phyloP scores from a whole-genome alignment of 2,797 vertebrate species.

The Notolabrus celidotus region DNA sequence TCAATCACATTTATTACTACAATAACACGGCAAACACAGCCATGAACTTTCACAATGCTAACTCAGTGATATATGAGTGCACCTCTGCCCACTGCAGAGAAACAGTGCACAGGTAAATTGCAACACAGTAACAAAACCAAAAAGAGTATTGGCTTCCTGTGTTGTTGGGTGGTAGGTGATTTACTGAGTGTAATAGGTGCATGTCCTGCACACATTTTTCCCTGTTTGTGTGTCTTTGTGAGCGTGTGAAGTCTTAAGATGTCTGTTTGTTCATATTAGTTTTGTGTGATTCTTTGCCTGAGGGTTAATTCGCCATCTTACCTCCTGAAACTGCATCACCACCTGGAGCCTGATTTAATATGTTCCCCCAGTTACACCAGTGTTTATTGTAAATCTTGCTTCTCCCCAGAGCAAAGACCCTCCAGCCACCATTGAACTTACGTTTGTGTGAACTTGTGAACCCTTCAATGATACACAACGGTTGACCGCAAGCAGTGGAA shows the following conservation, averaged over 20 bases:
- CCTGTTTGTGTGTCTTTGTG: conserved; percentile 9
- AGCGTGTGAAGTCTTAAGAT: conserved; percentile 1
- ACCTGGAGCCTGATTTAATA: conserved; percentile 66
- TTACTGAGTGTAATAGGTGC: conserved; percentile 40
- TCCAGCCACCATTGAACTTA: conserved; percentile 48
- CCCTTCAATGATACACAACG: conserved; percentile 46
- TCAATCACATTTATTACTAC: conserved; percentile 72
- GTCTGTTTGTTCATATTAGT: conserved; percentile 29
- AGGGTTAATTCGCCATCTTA: conserved; percentile 49
- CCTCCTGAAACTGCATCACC: conserved; percentile 40
- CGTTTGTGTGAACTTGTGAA: conserved; percentile 73
- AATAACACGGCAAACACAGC: conserved; percentile 62
- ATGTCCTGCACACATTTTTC: conserved; percentile 19
- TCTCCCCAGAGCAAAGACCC: conserved; percentile 44
- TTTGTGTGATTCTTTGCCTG: conserved; percentile 19
- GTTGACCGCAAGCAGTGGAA: conserved; percentile 21
- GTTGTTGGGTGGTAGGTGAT: conserved; percentile 31
- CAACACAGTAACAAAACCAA: conserved; percentile 7
- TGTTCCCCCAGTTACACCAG: conserved; percentile 43
- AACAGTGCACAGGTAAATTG: conserved; percentile 28
- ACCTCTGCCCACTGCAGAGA: conserved; percentile 15
- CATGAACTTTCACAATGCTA: conserved; percentile 67
- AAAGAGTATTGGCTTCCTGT: conserved; percentile 20
- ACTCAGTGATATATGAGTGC: conserved; percentile 61
- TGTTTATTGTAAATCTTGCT: conserved; percentile 44